Evolutionary conservation across 2,113 vertebrate genomes (phyloP), one percentile per base, ranked within the genome.

Genomic region (Phycodurus eques): DNA sequence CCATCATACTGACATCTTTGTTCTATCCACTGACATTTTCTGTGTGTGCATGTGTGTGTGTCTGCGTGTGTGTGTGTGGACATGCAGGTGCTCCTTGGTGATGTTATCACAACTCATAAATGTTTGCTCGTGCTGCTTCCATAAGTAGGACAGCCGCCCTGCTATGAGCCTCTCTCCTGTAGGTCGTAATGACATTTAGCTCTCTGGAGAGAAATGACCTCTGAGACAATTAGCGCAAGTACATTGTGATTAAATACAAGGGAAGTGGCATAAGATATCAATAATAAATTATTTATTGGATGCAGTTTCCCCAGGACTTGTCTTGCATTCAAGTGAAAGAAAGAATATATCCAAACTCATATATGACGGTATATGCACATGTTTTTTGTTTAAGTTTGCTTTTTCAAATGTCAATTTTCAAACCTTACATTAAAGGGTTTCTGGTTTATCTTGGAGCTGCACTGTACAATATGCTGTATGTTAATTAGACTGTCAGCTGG

Each of bases 111-210:
- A 79, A 80, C 54, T 77, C 73, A 75, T 80, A 77, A 85, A 81
- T 75, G 75, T 53, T 46, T 76, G 64, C 75, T 65, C 66, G 59
- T 19, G 75, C 69, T 64, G 61, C 74, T 74, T 80, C 39, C 66
- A 62, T 84, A 83, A 83, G 85, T 75, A 77, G 77, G 80, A 63
- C 76, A 68, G 77, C 70, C 62, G 80, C 2, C 17, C 70, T 85
- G 67, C 72, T 35, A 63, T 76, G 10, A 4, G 74, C 63, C 6
- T 77, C 68, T 47, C 73, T 85, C 84, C 80, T 75, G 77, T 80
- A 80, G 77, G 78, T 76, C 67, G 80, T 77, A 80, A 74, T 90
- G 87, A 87, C 87, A 87, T 87, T 87, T 80, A 73, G 68, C 69
- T 17, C 72, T 81, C 76, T 27, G 53, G 66, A 73, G 72, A 82